Conservation (phyloP, 2,888 invertebrate genomes). For the Lasioglossum lativentre region DNA sequence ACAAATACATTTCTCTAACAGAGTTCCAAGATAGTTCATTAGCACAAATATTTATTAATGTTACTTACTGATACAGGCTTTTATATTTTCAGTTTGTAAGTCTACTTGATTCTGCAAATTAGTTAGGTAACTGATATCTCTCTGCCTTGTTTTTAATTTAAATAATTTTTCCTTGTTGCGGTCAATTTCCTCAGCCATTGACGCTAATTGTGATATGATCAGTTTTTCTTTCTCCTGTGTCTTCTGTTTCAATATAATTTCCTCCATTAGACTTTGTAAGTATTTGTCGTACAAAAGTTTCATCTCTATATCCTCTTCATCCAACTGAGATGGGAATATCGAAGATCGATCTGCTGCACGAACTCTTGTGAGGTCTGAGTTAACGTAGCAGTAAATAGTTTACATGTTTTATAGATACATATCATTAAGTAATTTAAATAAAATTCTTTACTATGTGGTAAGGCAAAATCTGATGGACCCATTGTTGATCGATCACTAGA, state of each 20-base stretch:
- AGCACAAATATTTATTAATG: neutral
- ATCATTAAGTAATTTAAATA: neutral
- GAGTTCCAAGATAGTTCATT: neutral
- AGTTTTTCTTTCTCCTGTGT: conserved; percentile 55
- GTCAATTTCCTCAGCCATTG: conserved; percentile 25
- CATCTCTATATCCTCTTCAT: conserved; percentile 64
- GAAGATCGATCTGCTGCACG: neutral
- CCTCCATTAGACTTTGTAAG: conserved; percentile 60
- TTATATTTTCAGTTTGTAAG: conserved; percentile 49
- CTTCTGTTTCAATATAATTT: conserved; percentile 69
- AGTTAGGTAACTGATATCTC: conserved; percentile 62
- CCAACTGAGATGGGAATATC: neutral
- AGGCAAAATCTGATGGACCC: neutral
- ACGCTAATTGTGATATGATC: conserved; percentile 21
- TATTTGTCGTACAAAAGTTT: conserved; percentile 70
- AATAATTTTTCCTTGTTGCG: conserved; percentile 62
- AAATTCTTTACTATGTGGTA: neutral
- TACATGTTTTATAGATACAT: neutral
- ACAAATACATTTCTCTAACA: neutral
- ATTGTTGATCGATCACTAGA: neutral
- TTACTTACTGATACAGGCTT: conserved; percentile 59
- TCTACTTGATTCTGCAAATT: conserved; percentile 67
- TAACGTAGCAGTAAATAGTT: neutral
- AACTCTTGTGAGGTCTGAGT: neutral
- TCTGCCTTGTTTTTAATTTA: conserved; percentile 63